A percentile compares a stretch with the other conserved stretches of the same genome.
phyloP scores from a whole-genome alignment of 2,113 vertebrate genomes.

The Gila orcuttii region DNA sequence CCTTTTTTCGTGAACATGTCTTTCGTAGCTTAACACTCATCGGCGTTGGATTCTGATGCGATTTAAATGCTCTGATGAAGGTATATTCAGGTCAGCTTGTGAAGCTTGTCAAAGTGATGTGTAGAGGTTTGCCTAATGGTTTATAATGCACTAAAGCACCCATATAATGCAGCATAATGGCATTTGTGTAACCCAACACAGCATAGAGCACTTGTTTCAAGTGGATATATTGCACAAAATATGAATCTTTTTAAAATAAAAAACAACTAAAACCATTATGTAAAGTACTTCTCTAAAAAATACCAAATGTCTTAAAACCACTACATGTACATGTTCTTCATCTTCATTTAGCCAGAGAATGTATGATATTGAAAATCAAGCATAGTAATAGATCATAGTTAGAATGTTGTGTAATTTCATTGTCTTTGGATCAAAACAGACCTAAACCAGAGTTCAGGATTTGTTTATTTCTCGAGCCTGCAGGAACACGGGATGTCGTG shows the following conservation, averaged over 20 bases:
- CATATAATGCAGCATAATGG: slow-evolving; percentile 7
- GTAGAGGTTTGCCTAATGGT: slow-evolving; percentile 1
- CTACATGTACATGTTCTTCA: not conserved
- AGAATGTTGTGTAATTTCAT: not conserved
- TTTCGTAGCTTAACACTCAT: slow-evolving; percentile 1
- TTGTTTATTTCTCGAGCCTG: not conserved
- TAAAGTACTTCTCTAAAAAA: not conserved
- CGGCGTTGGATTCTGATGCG: not conserved
- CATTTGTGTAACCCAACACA: slow-evolving; percentile 13
- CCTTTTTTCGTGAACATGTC: slow-evolving; percentile 1
- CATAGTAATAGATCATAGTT: not conserved
- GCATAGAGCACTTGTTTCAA: not conserved
- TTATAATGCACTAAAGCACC: not conserved
- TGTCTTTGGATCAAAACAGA: not conserved
- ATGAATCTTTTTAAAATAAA: not conserved
- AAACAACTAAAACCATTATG: not conserved
- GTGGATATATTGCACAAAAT: not conserved
- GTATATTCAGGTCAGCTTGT: slow-evolving; percentile 26
- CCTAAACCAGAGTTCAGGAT: not conserved
- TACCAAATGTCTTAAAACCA: not conserved
- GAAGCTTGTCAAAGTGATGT: slow-evolving; percentile 8
- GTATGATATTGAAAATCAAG: not conserved
- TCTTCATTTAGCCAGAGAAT: not conserved
- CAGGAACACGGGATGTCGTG: not conserved
- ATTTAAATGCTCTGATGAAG: slow-evolving; percentile 35